A percentile compares a stretch with the other conserved stretches of the same genome.
phyloP scores from a whole-genome alignment of 2,797 vertebrate genomes.

The Lateolabrax maculatus region DNA sequence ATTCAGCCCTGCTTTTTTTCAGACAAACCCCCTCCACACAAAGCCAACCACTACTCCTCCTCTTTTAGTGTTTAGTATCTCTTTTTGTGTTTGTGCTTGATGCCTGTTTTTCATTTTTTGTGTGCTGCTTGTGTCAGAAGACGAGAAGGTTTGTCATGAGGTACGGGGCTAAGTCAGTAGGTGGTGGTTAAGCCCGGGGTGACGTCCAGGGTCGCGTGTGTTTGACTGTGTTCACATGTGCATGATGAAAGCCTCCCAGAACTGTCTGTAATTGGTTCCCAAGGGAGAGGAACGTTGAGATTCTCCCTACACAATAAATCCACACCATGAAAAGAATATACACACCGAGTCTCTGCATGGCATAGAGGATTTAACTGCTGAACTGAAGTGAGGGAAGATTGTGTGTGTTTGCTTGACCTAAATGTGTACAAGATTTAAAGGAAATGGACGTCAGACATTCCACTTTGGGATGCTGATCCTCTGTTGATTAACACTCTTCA shows the following conservation, averaged over 20 bases:
- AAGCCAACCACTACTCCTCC: conserved; percentile 8
- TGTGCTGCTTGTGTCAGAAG: conserved; percentile 5
- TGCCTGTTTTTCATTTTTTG: conserved; percentile 13
- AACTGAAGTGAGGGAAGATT: background rate
- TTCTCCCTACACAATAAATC: conserved; percentile 31
- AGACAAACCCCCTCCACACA: conserved; percentile 22
- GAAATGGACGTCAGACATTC: conserved; percentile 30
- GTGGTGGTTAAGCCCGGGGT: conserved; percentile 25
- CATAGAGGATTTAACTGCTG: background rate
- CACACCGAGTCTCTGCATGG: background rate
- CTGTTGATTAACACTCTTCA: conserved; percentile 44
- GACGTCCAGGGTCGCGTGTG: conserved; percentile 33
- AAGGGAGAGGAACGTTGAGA: conserved; percentile 30
- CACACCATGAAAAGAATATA: conserved; percentile 13
- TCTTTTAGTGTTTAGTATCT: conserved; percentile 16
- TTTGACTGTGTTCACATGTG: conserved; percentile 39
- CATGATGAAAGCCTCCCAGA: conserved; percentile 49
- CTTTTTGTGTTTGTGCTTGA: conserved; percentile 20
- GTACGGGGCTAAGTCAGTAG: conserved; percentile 17
- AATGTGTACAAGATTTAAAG: conserved; percentile 27
- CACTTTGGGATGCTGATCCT: conserved; percentile 30
- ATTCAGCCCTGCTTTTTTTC: conserved; percentile 19
- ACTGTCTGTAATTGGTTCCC: conserved; percentile 66
- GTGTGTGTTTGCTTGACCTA: conserved; percentile 12
- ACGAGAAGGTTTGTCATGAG: conserved; percentile 4